phyloP scores from a whole-genome alignment of 2,113 vertebrate genomes.

The Barbus barbus region DNA sequence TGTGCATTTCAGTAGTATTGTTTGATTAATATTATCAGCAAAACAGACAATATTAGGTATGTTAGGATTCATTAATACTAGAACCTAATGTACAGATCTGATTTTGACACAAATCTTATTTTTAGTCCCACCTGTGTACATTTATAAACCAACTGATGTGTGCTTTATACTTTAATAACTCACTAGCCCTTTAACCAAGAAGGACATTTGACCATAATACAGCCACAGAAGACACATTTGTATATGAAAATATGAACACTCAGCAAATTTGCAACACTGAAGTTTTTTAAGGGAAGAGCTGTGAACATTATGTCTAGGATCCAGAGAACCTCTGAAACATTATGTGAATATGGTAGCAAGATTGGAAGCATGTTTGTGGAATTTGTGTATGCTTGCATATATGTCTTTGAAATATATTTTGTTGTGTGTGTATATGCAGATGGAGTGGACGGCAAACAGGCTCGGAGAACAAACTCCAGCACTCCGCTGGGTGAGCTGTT shows the following conservation, averaged over 20 bases:
- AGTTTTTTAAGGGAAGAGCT: neutral
- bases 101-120: neutral
- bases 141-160: neutral
- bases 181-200: neutral
- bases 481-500: constrained; percentile 96
- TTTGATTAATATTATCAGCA: neutral
- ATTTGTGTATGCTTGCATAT: constrained; percentile 4
- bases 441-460: constrained; percentile 96
- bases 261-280: neutral
- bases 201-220: neutral
- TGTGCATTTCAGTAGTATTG: neutral
- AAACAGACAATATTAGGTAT: neutral
- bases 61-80: neutral
- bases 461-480: constrained; percentile 94
- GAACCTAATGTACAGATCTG: neutral
- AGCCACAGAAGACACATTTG: neutral
- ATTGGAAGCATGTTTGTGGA: neutral
- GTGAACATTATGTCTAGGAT: neutral
- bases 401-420: constrained; percentile 68
- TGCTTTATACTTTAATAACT: neutral
- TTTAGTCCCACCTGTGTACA: neutral
- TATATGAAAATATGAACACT: neutral
- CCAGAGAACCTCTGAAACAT: neutral
- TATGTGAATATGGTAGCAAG: neutral
- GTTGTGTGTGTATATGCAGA: constrained; percentile 70